Conservation (phyloP, 2,888 invertebrate genomes). For the Cyrtodaria siliqua region DNA sequence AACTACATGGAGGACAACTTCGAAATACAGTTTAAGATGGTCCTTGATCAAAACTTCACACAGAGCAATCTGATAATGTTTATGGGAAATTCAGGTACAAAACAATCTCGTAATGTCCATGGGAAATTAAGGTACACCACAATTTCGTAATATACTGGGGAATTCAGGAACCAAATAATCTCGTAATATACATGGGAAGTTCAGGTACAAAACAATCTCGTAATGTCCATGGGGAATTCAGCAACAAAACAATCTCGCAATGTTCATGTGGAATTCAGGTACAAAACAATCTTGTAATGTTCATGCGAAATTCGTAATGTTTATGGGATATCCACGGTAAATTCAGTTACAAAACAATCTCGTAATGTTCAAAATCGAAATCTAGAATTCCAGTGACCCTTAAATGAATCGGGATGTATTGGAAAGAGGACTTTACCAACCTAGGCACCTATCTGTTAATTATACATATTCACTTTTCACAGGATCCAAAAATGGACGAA, state of each 20-base stretch:
- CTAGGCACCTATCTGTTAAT: too few species aligned
- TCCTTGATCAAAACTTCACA: slow-evolving; percentile 17
- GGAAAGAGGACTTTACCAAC: too few species aligned
- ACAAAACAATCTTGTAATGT: slow-evolving; percentile 17
- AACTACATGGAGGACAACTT: slow-evolving; percentile 34
- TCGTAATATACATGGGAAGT: slow-evolving; percentile 39
- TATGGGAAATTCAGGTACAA: slow-evolving; percentile 38
- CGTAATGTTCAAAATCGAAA: too few species aligned
- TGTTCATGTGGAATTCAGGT: background rate
- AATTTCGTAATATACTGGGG: background rate
- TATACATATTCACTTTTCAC: background rate
- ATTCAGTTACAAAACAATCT: too few species aligned
- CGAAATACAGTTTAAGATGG: slow-evolving; percentile 33
- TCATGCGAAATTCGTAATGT: slow-evolving; percentile 40
- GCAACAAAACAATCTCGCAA: too few species aligned
- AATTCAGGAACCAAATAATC: background rate
- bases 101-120: slow-evolving; percentile 31
- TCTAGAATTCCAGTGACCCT: too few species aligned
- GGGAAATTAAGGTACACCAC: slow-evolving; percentile 48
- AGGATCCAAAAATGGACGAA: slow-evolving; percentile 13
- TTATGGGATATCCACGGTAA: too few species aligned
- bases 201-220: too few species aligned
- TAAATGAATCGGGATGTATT: too few species aligned
- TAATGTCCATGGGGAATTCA: too few species aligned
- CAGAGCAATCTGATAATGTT: slow-evolving; percentile 22